Percentiles rank a stretch among this genome's conserved stretches.
phyloP scores from a whole-genome alignment of 2,888 invertebrate genomes.

The Phlogophora meticulosa region DNA sequence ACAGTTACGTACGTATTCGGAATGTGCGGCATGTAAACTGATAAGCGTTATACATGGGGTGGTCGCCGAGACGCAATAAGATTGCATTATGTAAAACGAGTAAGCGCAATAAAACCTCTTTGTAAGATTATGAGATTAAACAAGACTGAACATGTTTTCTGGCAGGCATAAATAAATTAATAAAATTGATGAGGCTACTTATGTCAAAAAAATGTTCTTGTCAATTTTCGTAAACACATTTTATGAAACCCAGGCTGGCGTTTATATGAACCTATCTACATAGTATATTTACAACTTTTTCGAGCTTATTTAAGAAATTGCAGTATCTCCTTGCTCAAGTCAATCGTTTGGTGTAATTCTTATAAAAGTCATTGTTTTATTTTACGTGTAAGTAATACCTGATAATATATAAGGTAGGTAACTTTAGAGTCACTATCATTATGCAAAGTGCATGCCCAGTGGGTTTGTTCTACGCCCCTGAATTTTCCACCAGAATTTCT shows the following conservation, averaged over 20 bases:
- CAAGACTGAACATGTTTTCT: background rate
- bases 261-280: background rate
- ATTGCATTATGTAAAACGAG: slow-evolving; percentile 3
- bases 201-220: slow-evolving; percentile 15
- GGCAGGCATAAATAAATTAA: background rate
- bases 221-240: slow-evolving; percentile 15
- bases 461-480: no score
- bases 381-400: no score
- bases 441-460: no score
- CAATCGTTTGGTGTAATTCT: background rate
- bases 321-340: background rate
- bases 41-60: slow-evolving; percentile 22
- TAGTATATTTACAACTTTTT: slow-evolving; percentile 6
- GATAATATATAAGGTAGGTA: no score
- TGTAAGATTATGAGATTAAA: slow-evolving; percentile 7
- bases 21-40: slow-evolving; percentile 58
- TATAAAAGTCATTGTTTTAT: no score
- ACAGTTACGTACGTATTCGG: slow-evolving; percentile 61
- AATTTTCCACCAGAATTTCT: no score
- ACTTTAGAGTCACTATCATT: no score
- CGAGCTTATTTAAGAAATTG: slow-evolving; percentile 10
- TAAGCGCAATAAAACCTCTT: slow-evolving; percentile 29
- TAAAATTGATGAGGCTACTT: no score
- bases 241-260: slow-evolving; percentile 2
- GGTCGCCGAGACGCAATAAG: background rate